A percentile compares a stretch with the other conserved stretches of the same genome.
phyloP scores from a whole-genome alignment of 2,113 vertebrate species.

The Psittacula cyanocephala region DNA sequence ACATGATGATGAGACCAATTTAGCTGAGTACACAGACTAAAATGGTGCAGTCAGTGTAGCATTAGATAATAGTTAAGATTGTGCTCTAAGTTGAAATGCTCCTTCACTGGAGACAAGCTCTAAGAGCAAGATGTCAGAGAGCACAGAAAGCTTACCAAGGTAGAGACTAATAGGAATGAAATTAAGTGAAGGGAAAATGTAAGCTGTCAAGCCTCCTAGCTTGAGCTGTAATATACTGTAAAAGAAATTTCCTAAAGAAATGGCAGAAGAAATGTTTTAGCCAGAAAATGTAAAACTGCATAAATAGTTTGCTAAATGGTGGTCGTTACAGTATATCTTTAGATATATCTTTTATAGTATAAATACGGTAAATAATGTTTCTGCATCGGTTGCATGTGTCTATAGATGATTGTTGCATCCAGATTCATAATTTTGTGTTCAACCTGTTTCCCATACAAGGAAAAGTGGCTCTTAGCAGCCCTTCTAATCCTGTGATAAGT shows the following conservation, averaged over 20 bases:
- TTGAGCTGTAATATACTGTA: background rate
- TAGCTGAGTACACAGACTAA: background rate
- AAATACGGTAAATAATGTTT: background rate
- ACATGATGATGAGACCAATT: background rate
- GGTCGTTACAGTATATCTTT: background rate
- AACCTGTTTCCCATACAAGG: background rate
- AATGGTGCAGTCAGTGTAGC: background rate
- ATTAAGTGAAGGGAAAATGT: constrained; percentile 38
- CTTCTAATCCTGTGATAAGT: background rate
- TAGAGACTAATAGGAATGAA: constrained; percentile 21
- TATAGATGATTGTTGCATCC: background rate
- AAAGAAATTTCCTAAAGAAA: background rate
- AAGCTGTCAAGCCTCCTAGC: background rate
- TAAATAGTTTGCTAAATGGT: background rate
- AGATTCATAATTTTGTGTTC: background rate
- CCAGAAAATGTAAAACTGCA: background rate
- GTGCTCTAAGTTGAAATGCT: background rate
- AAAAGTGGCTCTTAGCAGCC: background rate
- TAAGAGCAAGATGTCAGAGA: background rate
- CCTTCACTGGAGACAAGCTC: constrained; percentile 8
- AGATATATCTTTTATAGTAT: background rate
- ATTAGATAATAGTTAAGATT: background rate
- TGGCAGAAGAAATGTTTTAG: background rate
- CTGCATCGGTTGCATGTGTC: background rate
- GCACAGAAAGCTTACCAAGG: background rate